Evolutionary conservation across 2,113 vertebrate species (phyloP).

Genomic region (Hassar affinis): DNA sequence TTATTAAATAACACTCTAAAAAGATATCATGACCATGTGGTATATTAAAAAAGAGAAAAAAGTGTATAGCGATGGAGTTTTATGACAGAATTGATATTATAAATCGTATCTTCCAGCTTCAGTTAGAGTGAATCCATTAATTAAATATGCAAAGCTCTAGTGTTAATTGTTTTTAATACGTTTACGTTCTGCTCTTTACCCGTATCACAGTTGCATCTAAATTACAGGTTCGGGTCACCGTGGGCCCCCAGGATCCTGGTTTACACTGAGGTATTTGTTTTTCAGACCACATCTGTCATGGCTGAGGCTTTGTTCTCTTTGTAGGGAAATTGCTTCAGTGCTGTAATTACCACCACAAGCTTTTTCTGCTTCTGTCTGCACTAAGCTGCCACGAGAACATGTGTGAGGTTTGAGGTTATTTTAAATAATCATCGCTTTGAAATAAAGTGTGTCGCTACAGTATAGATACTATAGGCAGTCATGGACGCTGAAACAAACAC

Average conservation of each 20-base stretch:
- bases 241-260: background rate
- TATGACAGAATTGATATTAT: background rate
- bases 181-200: background rate
- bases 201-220: background rate
- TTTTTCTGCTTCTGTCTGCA: background rate
- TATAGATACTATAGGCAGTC: conserved; percentile 11
- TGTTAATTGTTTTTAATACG: background rate
- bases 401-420: conserved; percentile 7
- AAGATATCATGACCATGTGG: background rate
- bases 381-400: background rate
- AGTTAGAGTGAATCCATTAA: background rate
- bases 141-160: background rate
- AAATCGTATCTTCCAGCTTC: background rate
- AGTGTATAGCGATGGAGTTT: background rate
- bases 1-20: background rate
- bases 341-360: background rate
- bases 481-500: conserved; percentile 8
- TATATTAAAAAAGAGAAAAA: background rate
- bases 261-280: conserved; percentile 23
- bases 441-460: background rate
- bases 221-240: background rate
- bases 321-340: background rate
- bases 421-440: background rate
- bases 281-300: conserved; percentile 16
- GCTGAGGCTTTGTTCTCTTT: conserved; percentile 24